phyloP scores from a whole-genome alignment of 2,797 vertebrate species.

The Lepidocolaptes lacrymiger region DNA sequence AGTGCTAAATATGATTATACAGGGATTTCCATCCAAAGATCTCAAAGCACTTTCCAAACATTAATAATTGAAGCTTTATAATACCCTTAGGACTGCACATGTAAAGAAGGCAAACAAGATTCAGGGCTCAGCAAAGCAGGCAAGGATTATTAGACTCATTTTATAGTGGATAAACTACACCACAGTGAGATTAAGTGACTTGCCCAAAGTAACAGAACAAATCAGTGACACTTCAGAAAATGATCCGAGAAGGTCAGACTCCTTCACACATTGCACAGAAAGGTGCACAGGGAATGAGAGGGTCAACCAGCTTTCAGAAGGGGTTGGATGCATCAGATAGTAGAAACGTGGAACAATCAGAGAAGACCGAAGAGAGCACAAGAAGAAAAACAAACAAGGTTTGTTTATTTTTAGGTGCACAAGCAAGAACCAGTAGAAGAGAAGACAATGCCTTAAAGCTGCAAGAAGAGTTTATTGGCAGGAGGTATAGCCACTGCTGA shows the following conservation, averaged over 20 bases:
- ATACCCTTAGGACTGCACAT: slow-evolving; percentile 65
- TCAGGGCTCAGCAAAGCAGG: slow-evolving; percentile 64
- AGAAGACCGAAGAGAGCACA: neutral
- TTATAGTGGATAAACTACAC: slow-evolving; percentile 60
- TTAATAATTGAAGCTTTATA: slow-evolving; percentile 72
- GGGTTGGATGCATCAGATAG: neutral
- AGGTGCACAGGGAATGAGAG: neutral
- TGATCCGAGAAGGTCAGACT: neutral
- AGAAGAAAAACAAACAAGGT: neutral
- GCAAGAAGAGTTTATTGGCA: neutral
- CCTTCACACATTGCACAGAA: neutral
- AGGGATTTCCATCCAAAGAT: slow-evolving; percentile 71
- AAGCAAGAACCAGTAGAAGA: neutral
- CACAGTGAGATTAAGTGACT: slow-evolving; percentile 57
- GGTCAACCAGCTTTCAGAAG: neutral
- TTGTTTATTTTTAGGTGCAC: neutral
- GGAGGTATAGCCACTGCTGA: neutral
- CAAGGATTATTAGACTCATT: slow-evolving; percentile 69
- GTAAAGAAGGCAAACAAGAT: slow-evolving; percentile 70
- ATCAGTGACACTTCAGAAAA: slow-evolving; percentile 27
- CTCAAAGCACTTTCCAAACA: slow-evolving; percentile 72
- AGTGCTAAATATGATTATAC: slow-evolving; percentile 75
- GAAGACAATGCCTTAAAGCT: neutral
- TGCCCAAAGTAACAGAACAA: slow-evolving; percentile 54
- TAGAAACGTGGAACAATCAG: neutral